A percentile compares a stretch with the other conserved stretches of the same genome.
Evolutionary conservation across 2,113 vertebrate genomes (phyloP).

Genomic region (Panthera leo): DNA sequence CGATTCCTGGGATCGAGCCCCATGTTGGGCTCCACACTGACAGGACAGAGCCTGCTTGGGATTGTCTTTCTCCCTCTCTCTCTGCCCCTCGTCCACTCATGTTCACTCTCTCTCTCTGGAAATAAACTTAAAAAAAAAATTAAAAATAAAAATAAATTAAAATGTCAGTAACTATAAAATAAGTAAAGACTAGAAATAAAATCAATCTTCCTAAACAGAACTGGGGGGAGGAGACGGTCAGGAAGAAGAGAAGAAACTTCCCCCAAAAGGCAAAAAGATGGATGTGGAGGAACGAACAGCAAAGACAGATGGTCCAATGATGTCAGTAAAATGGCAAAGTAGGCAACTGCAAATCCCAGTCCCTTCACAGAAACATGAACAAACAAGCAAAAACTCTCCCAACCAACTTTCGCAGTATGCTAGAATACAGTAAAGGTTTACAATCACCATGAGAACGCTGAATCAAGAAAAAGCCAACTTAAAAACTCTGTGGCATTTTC

Average conservation of each 20-base stretch:
- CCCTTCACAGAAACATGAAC: background rate
- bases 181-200: constrained; percentile 10
- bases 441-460: background rate
- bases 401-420: background rate
- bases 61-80: no score
- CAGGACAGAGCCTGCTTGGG: no score
- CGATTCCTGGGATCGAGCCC: no score
- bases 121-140: no score
- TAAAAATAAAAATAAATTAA: background rate
- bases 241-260: background rate
- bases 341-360: background rate
- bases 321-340: background rate
- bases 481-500: background rate
- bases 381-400: background rate
- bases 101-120: no score
- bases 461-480: background rate
- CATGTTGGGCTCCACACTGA: no score
- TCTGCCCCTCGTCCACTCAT: no score
- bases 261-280: background rate
- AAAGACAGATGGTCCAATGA: background rate
- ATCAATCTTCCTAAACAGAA: background rate
- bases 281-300: background rate
- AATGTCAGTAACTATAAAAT: background rate
- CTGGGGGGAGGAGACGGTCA: background rate
- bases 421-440: background rate